These are phyloP conservation scores for Haemorhous mexicanus DNA, from an alignment of 2,113 vertebrate species.

Conservation along the genomic window DNA sequence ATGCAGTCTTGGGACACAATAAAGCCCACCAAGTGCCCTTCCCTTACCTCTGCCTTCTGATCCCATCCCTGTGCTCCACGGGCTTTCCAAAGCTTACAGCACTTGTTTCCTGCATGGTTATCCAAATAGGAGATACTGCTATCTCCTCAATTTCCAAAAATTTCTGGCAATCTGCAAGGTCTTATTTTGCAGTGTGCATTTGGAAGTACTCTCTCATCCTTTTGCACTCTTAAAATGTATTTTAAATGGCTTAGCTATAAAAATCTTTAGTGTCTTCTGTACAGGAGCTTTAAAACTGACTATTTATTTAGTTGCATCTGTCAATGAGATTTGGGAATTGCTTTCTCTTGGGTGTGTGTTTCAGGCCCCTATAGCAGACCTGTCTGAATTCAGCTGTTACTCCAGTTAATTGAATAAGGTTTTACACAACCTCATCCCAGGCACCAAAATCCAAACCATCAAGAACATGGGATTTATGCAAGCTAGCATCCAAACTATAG, in stretches of 20 bases:
- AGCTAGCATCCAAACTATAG: neutral
- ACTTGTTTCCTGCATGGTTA: neutral
- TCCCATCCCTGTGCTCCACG: neutral
- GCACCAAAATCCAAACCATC: neutral
- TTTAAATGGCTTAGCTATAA: neutral
- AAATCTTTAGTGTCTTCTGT: neutral
- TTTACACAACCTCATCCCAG: neutral
- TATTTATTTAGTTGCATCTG: neutral
- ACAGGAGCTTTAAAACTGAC: neutral
- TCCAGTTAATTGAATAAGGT: neutral
- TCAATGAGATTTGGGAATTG: neutral
- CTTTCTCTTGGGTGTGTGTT: neutral
- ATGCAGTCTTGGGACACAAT: slow-evolving; percentile 1
- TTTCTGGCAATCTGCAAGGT: neutral
- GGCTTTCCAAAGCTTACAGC: neutral
- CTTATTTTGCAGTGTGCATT: neutral
- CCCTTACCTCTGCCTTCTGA: slow-evolving; percentile 30
- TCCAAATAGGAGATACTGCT: slow-evolving; percentile 7
- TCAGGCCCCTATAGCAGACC: neutral
- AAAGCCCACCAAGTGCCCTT: slow-evolving; percentile 27
- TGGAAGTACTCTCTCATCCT: neutral
- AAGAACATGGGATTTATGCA: neutral
- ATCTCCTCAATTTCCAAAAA: neutral
- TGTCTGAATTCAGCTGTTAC: neutral
- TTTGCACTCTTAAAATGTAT: neutral